Evolutionary conservation across 2,888 invertebrate genomes (phyloP).

Genomic region (Acanthosepion esculentum): DNA sequence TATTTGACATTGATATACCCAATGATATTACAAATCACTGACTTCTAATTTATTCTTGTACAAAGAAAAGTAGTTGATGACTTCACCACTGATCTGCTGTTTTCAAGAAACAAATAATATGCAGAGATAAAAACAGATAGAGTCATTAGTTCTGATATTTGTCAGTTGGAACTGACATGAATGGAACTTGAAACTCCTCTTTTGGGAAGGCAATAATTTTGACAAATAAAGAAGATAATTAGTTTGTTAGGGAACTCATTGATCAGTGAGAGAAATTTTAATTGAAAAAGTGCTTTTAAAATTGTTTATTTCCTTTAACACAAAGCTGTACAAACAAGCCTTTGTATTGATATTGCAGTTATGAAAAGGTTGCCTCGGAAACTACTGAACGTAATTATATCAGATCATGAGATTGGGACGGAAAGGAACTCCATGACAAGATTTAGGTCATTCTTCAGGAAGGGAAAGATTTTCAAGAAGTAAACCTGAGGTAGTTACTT

Average conservation of each 20-base stretch:
- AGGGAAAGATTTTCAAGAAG: neutral
- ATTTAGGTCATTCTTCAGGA: neutral
- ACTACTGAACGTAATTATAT: neutral
- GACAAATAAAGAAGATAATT: neutral
- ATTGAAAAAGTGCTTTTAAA: constrained; percentile 14
- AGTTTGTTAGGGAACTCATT: neutral
- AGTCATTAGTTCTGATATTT: neutral
- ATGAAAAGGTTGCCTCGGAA: neutral
- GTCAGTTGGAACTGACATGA: neutral
- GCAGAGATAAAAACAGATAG: neutral
- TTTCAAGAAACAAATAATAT: neutral
- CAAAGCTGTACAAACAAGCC: neutral
- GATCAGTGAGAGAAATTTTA: neutral
- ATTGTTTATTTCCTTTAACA: neutral
- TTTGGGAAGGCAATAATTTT: neutral
- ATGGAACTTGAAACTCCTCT: neutral
- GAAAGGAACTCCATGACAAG: neutral
- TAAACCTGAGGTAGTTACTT: neutral
- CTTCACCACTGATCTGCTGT: neutral
- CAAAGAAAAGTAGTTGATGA: neutral
- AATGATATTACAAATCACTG: neutral
- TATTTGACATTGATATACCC: too few relatives aligned
- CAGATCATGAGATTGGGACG: neutral
- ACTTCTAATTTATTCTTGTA: neutral
- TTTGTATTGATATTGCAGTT: neutral